Percentiles rank a stretch among this genome's conserved stretches.
Evolutionary conservation across 2,888 invertebrate species (phyloP).

Genomic region (Diadegma fenestrale): DNA sequence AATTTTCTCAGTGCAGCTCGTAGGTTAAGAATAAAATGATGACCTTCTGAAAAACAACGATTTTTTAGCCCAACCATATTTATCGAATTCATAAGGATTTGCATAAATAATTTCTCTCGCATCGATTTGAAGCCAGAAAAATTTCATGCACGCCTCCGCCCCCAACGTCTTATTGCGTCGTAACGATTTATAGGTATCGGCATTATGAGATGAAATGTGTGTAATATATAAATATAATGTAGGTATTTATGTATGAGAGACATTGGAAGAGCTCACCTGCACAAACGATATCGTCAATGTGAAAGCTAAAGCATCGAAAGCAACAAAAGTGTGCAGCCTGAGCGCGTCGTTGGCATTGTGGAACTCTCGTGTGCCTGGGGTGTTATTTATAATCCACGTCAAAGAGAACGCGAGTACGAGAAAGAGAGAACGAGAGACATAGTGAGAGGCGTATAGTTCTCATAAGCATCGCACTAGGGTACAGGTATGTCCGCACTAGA

Average conservation of each 20-base stretch:
- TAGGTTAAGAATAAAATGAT: not conserved
- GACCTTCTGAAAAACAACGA: not conserved
- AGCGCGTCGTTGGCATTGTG: constrained; percentile 56
- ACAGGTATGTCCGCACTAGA: constrained; percentile 21
- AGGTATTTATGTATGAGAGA: constrained; percentile 4
- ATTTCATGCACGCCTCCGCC: not conserved
- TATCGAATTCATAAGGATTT: not conserved
- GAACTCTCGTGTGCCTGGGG: constrained; percentile 53
- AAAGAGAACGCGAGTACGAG: constrained; percentile 27
- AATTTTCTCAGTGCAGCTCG: too few relatives aligned
- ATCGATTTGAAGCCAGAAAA: not conserved
- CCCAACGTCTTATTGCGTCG: not conserved
- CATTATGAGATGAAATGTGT: not conserved
- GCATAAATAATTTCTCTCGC: not conserved
- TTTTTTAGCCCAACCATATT: not conserved
- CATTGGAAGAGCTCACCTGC: constrained; percentile 31
- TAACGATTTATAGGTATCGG: not conserved
- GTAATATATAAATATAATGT: not conserved
- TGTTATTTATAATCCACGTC: constrained; percentile 62
- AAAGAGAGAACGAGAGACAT: not conserved
- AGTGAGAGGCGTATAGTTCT: constrained; percentile 24
- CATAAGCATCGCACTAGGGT: constrained; percentile 25
- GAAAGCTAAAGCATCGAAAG: constrained; percentile 41
- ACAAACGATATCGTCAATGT: constrained; percentile 43
- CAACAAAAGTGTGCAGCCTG: constrained; percentile 36